Evolutionary conservation across 2,888 invertebrate species (phyloP), one percentile per base, ranked within the genome.

Genomic region (Laspeyria flexula): DNA sequence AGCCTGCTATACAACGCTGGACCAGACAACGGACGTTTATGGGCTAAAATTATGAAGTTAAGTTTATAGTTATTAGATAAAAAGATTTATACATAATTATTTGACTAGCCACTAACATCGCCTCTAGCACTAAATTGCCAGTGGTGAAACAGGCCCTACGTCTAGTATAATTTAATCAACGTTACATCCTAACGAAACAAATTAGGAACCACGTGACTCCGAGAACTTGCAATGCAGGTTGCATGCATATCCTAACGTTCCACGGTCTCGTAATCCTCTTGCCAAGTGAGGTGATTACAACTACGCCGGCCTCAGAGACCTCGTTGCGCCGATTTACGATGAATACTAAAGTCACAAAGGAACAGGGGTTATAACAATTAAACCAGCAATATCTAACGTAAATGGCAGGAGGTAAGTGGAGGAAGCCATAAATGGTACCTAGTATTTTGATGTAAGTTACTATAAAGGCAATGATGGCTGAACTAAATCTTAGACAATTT

Each of bases 301-400:
- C 46, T 13, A 21, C 7, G 13, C 34, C 34, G 12, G 40, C 40
- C 33, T 21, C 29, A n/a, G 10, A 40, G 12, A 40, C 27, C 18
- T 29, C 34, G 18, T 46, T 40, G 34, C 15, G n/a, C 6, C 34
- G 27, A 41, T 46, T 46, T 35, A 46, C 40, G 10, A 12, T 5
- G 18, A n/a, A 46, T 27, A 29, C 40, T 40, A 25, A 39, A 39
- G 29, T 29, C 40, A 13, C 29, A 29, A 40, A 41, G 34, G 33
- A 40, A 35, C 25, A 46, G 16, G 18, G n/a, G 29, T 27, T 46
- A 40, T 40, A 40, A 46, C 39, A 34, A 46, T 46, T 35, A 46
- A 35, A 46, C 12, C n/a, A 27, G 34, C 25, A 29, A 46, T 34
- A 46, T 40, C 33, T 21, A 21, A 44, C 11, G 40, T 41, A 34